Percentiles rank a stretch among this genome's conserved stretches.
These are phyloP conservation scores for Anguilla rostrata DNA, from an alignment of 2,113 vertebrate species.

Conservation along the genomic window DNA sequence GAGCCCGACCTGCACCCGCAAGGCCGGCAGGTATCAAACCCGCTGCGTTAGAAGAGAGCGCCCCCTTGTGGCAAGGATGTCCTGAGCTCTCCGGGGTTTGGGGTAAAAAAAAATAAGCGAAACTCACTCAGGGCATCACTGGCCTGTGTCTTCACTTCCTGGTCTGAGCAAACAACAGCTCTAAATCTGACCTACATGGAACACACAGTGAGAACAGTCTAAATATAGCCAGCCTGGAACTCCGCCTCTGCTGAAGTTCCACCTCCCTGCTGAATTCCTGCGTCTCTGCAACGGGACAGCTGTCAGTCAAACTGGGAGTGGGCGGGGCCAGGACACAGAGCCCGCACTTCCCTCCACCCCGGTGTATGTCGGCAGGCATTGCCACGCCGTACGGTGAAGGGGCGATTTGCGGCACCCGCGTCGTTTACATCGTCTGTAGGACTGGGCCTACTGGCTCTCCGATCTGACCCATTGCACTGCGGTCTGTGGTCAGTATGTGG, in stretches of 20 bases:
- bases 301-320: neutral
- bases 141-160: neutral
- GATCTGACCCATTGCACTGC: too few relatives aligned
- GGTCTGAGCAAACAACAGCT: neutral
- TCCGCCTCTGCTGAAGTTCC: neutral
- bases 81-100: neutral
- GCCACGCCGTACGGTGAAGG: too few relatives aligned
- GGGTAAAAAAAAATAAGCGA: neutral
- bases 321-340: neutral
- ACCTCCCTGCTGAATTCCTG: neutral
- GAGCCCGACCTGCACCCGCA: slow-evolving; percentile 45
- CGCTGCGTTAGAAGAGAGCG: neutral
- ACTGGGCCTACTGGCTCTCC: too few relatives aligned
- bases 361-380: too few relatives aligned
- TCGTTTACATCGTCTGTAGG: too few relatives aligned
- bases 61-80: neutral
- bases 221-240: neutral
- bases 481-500: too few relatives aligned
- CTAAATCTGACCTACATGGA: neutral
- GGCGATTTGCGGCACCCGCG: too few relatives aligned
- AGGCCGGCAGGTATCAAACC: slow-evolving; percentile 59
- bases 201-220: neutral
- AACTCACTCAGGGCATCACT: neutral
- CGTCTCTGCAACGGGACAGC: neutral
- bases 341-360: too few relatives aligned